Conservation (phyloP, 2,113 vertebrate species). For the Elgaria multicarinata region DNA sequence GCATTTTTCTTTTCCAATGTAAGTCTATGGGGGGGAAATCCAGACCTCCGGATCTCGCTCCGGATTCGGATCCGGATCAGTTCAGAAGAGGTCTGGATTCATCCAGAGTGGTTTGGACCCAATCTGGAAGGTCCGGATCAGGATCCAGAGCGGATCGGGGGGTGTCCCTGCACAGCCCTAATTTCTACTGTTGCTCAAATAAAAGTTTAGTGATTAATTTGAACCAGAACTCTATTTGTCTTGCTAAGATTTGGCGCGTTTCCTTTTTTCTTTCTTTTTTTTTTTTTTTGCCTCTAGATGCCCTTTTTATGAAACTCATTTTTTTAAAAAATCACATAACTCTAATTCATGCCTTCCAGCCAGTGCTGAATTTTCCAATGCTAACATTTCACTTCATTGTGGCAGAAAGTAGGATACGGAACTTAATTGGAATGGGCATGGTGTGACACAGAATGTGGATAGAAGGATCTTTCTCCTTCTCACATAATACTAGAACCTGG, state of each 20-base stretch:
- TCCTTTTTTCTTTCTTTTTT: not conserved
- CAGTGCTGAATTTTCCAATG: not conserved
- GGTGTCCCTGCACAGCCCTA: no score
- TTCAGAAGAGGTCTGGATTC: no score
- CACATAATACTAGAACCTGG: no score
- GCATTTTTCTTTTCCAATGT: no score
- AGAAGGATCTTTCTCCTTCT: no score
- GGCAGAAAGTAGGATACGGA: not conserved
- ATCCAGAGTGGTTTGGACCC: no score
- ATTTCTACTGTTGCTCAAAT: not conserved
- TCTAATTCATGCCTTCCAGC: no score
- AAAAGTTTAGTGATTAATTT: not conserved
- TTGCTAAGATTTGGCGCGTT: not conserved
- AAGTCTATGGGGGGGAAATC: no score
- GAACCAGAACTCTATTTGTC: not conserved
- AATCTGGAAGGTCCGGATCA: no score
- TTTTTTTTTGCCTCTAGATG: not conserved
- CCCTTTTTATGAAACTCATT: not conserved
- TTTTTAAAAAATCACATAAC: not conserved
- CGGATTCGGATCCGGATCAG: no score
- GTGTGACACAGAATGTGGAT: not conserved
- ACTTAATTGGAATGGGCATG: not conserved
- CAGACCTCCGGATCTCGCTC: no score
- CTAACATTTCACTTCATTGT: not conserved
- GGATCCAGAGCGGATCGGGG: no score